Evolutionary conservation across 2,113 vertebrate species (phyloP).

Genomic region (Genyomyrus donnyi): DNA sequence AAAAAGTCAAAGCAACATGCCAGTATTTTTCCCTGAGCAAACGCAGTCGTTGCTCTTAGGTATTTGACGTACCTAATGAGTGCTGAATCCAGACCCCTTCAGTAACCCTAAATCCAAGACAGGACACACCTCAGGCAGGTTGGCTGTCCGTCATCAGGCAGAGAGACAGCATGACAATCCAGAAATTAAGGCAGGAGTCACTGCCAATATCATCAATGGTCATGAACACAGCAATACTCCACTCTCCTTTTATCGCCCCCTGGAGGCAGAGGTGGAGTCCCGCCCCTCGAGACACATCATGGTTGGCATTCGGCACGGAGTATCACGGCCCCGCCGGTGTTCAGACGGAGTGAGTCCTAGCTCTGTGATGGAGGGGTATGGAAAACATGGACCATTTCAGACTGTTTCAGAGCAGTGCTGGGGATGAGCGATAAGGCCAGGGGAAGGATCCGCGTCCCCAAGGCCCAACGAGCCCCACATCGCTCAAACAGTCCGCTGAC

Average conservation of each 20-base stretch:
- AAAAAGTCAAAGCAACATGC: not conserved
- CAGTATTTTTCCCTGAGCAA: not conserved
- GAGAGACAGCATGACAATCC: not conserved
- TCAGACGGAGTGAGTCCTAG: slow-evolving; percentile 18
- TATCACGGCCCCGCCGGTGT: slow-evolving; percentile 1
- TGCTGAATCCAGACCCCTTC: not conserved
- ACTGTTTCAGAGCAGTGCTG: slow-evolving; percentile 28
- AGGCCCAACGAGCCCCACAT: not conserved
- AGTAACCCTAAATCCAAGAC: not conserved
- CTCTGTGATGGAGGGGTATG: slow-evolving; percentile 21
- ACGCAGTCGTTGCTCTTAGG: no score
- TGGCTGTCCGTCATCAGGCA: not conserved
- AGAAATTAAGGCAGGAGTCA: not conserved
- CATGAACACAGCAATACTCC: not conserved
- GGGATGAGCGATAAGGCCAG: slow-evolving; percentile 33
- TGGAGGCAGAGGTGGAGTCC: not conserved
- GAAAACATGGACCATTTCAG: slow-evolving; percentile 11
- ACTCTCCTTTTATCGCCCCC: not conserved
- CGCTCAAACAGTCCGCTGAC: slow-evolving; percentile 18
- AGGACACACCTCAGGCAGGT: not conserved
- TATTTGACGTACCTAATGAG: not conserved
- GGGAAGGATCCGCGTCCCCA: slow-evolving; percentile 21
- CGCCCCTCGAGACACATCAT: no score
- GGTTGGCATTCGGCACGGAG: slow-evolving; percentile 26
- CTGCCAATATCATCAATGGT: not conserved